Evolutionary conservation across 1,140 invertebrate genomes (phyloP).

Genomic region (Drosophila grimshawi): DNA sequence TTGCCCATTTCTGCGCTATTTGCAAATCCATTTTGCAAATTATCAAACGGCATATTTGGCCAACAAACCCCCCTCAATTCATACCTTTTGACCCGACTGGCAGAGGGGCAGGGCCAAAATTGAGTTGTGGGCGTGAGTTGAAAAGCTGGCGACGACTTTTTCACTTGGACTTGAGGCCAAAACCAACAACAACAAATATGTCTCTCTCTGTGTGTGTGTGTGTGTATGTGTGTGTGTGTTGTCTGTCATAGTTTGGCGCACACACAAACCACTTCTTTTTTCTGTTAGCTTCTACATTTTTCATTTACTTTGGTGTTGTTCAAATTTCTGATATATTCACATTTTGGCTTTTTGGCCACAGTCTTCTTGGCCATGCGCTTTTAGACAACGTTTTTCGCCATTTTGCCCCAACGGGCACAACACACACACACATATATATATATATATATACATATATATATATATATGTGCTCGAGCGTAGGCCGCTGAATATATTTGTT

Average conservation of each 20-base stretch:
- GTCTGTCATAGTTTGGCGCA: conserved; percentile 12
- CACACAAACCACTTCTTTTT: conserved; percentile 18
- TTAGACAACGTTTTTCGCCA: conserved; percentile 77
- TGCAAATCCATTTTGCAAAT: conserved; percentile 45
- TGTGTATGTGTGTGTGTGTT: not conserved
- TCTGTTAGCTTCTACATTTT: not conserved
- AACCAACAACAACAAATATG: not conserved
- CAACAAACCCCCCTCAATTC: not conserved
- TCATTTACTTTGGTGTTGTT: conserved; percentile 46
- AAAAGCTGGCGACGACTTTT: conserved; percentile 15
- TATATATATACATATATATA: not conserved
- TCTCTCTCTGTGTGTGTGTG: not conserved
- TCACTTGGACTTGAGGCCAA: conserved; percentile 32
- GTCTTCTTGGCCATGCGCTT: conserved; percentile 46
- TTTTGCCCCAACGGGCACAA: conserved; percentile 54
- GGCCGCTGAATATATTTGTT: conserved; percentile 7
- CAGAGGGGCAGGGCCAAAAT: not conserved
- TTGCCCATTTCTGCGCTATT: conserved; percentile 12
- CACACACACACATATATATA: conserved; percentile 16
- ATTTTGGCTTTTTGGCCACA: conserved; percentile 72
- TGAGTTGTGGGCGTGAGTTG: not conserved
- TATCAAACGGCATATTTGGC: conserved; percentile 40
- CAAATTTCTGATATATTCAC: conserved; percentile 76
- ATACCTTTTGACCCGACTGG: conserved; percentile 10
- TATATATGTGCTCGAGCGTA: conserved; percentile 21